Conservation (phyloP, 2,797 vertebrate species). For the Thunnus albacares region DNA sequence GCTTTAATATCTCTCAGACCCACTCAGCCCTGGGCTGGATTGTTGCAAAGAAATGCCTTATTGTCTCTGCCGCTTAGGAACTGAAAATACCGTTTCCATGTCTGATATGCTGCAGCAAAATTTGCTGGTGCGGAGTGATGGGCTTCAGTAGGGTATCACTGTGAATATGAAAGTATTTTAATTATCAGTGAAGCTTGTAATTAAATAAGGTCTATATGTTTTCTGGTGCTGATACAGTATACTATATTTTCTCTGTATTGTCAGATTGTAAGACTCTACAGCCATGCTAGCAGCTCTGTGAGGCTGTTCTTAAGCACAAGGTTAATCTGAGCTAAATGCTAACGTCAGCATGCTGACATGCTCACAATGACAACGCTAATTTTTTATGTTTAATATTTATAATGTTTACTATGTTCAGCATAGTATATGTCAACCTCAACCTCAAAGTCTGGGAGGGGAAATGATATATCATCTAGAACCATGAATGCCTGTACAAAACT, state of each 20-base stretch:
- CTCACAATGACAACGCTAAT: background rate
- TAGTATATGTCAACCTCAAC: no score
- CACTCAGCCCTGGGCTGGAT: slow-evolving; percentile 51
- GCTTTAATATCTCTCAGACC: slow-evolving; percentile 76
- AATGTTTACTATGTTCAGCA: no score
- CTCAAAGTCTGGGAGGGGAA: no score
- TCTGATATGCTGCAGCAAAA: slow-evolving; percentile 50
- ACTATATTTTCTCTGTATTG: background rate
- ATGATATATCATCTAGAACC: no score
- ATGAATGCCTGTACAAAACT: no score
- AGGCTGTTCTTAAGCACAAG: background rate
- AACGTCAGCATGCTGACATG: background rate
- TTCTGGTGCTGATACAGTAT: background rate
- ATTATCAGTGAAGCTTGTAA: slow-evolving; percentile 11
- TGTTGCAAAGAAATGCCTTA: slow-evolving; percentile 71
- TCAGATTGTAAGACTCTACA: background rate
- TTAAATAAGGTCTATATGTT: background rate
- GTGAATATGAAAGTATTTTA: slow-evolving; percentile 33
- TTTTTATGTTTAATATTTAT: background rate
- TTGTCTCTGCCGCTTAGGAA: slow-evolving; percentile 64
- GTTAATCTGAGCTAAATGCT: background rate
- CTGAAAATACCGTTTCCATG: slow-evolving; percentile 44
- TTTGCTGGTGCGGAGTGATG: slow-evolving; percentile 73
- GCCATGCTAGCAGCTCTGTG: background rate
- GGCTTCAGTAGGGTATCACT: slow-evolving; percentile 26